Evolutionary conservation across 2,113 vertebrate genomes (phyloP), one percentile per base, ranked within the genome.

Genomic region (Galemys pyrenaicus): DNA sequence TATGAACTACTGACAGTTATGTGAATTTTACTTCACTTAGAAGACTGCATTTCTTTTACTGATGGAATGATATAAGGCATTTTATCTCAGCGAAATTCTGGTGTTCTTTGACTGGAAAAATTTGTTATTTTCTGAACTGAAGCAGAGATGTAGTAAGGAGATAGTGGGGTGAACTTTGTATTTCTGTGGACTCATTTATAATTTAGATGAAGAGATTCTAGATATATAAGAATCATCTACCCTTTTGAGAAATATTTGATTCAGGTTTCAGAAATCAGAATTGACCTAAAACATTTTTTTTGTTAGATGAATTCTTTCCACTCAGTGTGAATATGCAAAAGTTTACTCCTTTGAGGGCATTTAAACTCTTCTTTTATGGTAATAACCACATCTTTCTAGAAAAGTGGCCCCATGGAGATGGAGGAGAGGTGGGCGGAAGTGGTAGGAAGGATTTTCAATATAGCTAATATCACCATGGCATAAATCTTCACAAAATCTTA

Each of bases 151-250:
- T 26, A 5, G 30, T 24, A 49, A 85, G 46, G 74, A 77, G 67
- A 77, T 10, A 64, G 4, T 6, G 3, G 28, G 24, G 32, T 91
- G 87, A 89, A 87, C 39, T 93, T 85, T 64, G 4, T 49, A 30
- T 92, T 78, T 89, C 19, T 93, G 3, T 56, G 62, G 83, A 73
- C 10, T 22, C 80, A 79, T 95, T 96, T 77, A 39, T 89, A 94
- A 89, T 64, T 75, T 20, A 87, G 13, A 49, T 30, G 7, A 67
- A 44, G 54, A 80, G 46, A 85, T 11, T 49, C 35, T 44, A 71
- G 78, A 12, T 7, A 78, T 54, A 51, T n/a, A 58, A 9, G 41
- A 91, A 68, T 60, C 46, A 67, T 54, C 20, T 70, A 9, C 80
- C 51, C 49, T n/a, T 95, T 94, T 89, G 60, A 67, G 49, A 94